A percentile compares a stretch with the other conserved stretches of the same genome.
These are phyloP conservation scores for Dendrolimus pini DNA, from an alignment of 2,888 invertebrate genomes.

Conservation along the genomic window DNA sequence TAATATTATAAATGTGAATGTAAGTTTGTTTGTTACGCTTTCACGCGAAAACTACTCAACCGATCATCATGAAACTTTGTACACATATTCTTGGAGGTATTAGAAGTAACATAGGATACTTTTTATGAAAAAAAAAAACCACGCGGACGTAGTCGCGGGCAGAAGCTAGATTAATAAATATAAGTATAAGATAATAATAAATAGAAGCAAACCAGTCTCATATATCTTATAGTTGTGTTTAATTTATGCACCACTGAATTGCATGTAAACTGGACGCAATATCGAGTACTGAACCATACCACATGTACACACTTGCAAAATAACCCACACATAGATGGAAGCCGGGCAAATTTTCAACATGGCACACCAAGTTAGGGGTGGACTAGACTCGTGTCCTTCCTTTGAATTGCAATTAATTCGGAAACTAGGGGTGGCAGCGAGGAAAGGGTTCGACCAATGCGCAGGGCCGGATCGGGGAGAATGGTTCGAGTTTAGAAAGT, in stretches of 20 bases:
- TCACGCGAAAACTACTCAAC: no score
- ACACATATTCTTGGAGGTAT: no score
- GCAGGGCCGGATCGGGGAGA: constrained; percentile 63
- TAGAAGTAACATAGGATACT: no score
- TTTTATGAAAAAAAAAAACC: no score
- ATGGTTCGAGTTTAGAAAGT: constrained; percentile 50
- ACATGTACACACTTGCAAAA: constrained; percentile 15
- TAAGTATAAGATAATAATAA: no score
- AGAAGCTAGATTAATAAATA: no score
- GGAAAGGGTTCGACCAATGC: constrained; percentile 63
- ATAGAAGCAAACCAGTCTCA: no score
- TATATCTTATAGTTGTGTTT: background rate
- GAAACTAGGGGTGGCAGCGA: constrained; percentile 38
- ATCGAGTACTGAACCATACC: constrained; percentile 23
- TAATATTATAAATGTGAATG: no score
- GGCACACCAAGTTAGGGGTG: constrained; percentile 70
- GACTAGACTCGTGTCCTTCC: constrained; percentile 74
- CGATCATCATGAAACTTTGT: no score
- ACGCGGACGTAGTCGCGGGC: no score
- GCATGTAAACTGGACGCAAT: constrained; percentile 15
- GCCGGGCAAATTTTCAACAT: constrained; percentile 63
- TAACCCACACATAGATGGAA: constrained; percentile 33
- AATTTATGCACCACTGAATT: background rate
- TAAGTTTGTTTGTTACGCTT: no score
- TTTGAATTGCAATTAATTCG: constrained; percentile 77